Evolutionary conservation across 2,797 vertebrate species (phyloP).

Genomic region (Philypnodon macrostomus): DNA sequence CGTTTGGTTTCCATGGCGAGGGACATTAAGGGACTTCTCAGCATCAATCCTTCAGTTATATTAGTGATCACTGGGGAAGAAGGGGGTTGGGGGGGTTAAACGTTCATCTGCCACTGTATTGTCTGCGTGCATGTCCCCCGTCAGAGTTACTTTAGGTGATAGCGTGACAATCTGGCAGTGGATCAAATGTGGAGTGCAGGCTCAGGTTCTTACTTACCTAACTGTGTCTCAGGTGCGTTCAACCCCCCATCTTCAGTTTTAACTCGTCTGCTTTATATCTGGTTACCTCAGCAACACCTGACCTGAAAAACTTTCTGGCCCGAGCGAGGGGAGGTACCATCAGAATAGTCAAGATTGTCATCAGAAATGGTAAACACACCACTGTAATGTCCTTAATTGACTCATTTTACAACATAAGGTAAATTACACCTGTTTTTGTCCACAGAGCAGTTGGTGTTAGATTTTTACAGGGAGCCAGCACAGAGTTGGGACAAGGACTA

Average conservation of each 20-base stretch:
- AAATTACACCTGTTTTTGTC: conserved; percentile 18
- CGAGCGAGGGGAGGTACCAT: conserved; percentile 88
- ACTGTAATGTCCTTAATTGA: conserved; percentile 15
- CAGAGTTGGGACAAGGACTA: conserved; percentile 93
- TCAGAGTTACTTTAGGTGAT: conserved; percentile 40
- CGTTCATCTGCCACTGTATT: background rate
- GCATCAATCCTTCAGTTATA: background rate
- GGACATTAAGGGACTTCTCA: conserved; percentile 33
- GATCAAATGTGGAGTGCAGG: conserved; percentile 66
- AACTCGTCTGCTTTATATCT: conserved; percentile 78
- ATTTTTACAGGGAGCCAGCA: conserved; percentile 83
- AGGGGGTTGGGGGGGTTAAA: background rate
- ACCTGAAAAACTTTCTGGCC: conserved; percentile 93
- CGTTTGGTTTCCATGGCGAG: conserved; percentile 75
- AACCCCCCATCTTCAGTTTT: conserved; percentile 51
- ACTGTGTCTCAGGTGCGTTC: conserved; percentile 50
- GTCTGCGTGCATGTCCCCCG: background rate
- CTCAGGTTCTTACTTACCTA: conserved; percentile 66
- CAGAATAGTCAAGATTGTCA: conserved; percentile 93
- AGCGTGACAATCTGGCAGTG: conserved; percentile 48
- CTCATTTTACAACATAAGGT: background rate
- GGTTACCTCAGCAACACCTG: conserved; percentile 89
- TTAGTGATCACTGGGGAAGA: background rate
- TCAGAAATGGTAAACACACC: conserved; percentile 88
- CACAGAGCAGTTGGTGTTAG: conserved; percentile 92